phyloP scores from a whole-genome alignment of 1,140 invertebrate species.

The Laupala kohalensis region DNA sequence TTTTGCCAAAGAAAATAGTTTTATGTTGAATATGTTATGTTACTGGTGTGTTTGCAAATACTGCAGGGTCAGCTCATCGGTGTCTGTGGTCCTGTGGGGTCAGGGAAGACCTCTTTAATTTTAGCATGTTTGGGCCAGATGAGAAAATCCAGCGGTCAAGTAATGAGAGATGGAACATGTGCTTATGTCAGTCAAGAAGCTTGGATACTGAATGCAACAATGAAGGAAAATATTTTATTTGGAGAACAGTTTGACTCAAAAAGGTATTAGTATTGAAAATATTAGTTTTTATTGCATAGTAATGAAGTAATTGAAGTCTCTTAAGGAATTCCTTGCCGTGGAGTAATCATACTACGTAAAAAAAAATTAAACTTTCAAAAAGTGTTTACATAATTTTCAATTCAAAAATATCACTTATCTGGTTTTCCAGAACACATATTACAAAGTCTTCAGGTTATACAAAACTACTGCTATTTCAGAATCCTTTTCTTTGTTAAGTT shows the following conservation, averaged over 20 bases:
- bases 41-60: not conserved
- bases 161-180: constrained; percentile 40
- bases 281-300: no score
- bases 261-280: constrained; percentile 19
- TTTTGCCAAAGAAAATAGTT: constrained; percentile 1
- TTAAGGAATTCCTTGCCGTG: no score
- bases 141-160: constrained; percentile 30
- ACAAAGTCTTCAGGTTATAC: no score
- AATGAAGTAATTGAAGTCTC: no score
- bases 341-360: no score
- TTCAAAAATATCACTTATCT: no score
- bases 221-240: constrained; percentile 58
- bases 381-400: no score
- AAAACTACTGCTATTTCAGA: no score
- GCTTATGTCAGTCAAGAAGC: constrained; percentile 56
- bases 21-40: not conserved
- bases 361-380: no score
- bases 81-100: constrained; percentile 50
- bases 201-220: constrained; percentile 50
- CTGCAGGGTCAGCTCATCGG: constrained; percentile 43
- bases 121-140: constrained; percentile 47
- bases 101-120: constrained; percentile 54
- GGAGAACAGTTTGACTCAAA: constrained; percentile 36
- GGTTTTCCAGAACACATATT: no score
- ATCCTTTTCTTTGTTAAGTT: no score